A percentile compares a stretch with the other conserved stretches of the same genome.
Conservation (phyloP, 1,140 invertebrate species). For the Micrasema minimum region DNA sequence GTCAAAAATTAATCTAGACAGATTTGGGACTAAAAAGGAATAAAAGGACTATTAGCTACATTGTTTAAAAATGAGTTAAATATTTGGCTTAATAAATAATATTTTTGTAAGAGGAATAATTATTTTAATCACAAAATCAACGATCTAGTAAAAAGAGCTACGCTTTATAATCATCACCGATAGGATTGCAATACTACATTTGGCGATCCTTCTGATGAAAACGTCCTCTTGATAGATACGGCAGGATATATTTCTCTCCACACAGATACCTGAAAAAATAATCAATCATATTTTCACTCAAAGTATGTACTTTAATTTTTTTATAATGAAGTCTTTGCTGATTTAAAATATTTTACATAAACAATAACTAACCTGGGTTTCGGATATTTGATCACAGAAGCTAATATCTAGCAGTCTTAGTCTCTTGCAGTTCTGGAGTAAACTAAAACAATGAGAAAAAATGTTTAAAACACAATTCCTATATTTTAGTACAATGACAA, state of each 20-base stretch:
- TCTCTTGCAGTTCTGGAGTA: constrained; percentile 73
- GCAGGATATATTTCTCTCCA: constrained; percentile 45
- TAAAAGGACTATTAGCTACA: background rate
- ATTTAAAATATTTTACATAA: no score
- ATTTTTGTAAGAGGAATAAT: background rate
- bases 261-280: constrained; percentile 34
- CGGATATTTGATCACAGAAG: constrained; percentile 83
- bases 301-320: background rate
- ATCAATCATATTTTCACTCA: background rate
- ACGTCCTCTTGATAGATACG: constrained; percentile 42
- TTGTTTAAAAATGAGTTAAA: background rate
- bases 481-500: no score
- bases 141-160: background rate
- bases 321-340: no score
- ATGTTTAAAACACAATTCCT: background rate
- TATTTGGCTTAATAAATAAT: background rate
- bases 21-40: background rate
- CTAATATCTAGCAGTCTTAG: constrained; percentile 85
- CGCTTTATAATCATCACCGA: constrained; percentile 17
- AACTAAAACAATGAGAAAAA: constrained; percentile 61
- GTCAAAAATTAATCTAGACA: background rate
- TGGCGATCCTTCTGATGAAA: constrained; percentile 20
- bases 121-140: background rate
- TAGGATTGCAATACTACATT: constrained; percentile 17
- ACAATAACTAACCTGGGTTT: constrained; percentile 69